Percentiles rank a stretch among this genome's conserved stretches.
These are phyloP conservation scores for Cephus rjabovi DNA, from an alignment of 2,888 invertebrate genomes.

Conservation along the genomic window DNA sequence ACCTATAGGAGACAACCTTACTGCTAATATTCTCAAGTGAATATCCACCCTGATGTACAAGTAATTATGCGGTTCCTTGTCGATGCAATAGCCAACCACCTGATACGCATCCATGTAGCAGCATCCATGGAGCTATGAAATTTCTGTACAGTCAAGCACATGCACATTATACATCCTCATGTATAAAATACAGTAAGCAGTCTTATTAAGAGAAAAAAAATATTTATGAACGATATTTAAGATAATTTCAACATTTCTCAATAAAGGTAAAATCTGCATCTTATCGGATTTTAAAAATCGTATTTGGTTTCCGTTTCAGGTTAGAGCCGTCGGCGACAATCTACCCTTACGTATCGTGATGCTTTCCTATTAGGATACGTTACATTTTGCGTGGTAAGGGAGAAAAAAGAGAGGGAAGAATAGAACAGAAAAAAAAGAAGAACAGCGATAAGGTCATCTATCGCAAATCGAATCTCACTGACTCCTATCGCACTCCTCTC, in stretches of 20 bases:
- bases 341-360: background rate
- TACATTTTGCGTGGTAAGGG: constrained; percentile 5
- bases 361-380: constrained; percentile 9
- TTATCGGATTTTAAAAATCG: background rate
- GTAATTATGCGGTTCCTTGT: background rate
- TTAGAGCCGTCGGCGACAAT: background rate
- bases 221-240: background rate
- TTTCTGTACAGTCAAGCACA: background rate
- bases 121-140: background rate
- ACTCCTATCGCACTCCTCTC: background rate
- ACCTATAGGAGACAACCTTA: background rate
- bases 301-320: background rate
- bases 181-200: background rate
- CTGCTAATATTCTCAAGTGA: background rate
- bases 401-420: constrained; percentile 12
- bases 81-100: background rate
- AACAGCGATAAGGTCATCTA: background rate
- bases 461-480: background rate
- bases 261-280: background rate
- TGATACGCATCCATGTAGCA: background rate
- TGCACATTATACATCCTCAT: background rate
- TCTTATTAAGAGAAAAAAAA: background rate
- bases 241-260: background rate
- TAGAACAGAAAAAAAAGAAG: constrained; percentile 8
- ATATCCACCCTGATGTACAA: background rate